Conservation (phyloP, 1,140 invertebrate genomes). For the Pectinophora gossypiella region DNA sequence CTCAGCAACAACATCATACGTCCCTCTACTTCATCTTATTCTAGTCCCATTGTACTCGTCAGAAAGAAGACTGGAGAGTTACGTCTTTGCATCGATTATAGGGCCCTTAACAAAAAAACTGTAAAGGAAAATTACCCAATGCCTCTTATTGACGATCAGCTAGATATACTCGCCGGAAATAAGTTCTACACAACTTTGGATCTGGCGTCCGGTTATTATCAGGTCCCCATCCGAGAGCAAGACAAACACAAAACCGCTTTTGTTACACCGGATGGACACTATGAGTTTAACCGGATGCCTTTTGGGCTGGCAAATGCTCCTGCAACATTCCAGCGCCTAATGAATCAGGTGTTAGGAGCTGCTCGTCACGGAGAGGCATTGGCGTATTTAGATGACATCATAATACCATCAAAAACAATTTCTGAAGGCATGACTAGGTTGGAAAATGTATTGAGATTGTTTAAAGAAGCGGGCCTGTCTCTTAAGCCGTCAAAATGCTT, state of each 20-base stretch:
- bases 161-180: too few species aligned
- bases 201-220: too few species aligned
- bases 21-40: conserved; percentile 29
- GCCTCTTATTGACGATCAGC: too few species aligned
- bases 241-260: too few species aligned
- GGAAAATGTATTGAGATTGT: conserved; percentile 1
- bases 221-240: too few species aligned
- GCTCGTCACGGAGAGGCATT: conserved; percentile 10
- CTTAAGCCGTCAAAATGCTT: conserved; percentile 7
- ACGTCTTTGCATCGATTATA: conserved; percentile 16
- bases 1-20: conserved; percentile 38
- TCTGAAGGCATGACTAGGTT: conserved; percentile 25
- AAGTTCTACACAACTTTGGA: too few species aligned
- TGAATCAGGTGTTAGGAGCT: conserved; percentile 21
- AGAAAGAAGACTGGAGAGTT: conserved; percentile 21
- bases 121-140: too few species aligned
- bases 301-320: conserved; percentile 53
- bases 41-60: conserved; percentile 13
- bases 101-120: too few species aligned
- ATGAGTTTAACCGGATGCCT: too few species aligned
- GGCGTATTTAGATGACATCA: conserved; percentile 28
- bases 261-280: too few species aligned
- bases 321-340: conserved; percentile 28
- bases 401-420: conserved; percentile 20
- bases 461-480: conserved; percentile 5